Conservation (phyloP, 2,113 vertebrate genomes). For the Anser cygnoides region DNA sequence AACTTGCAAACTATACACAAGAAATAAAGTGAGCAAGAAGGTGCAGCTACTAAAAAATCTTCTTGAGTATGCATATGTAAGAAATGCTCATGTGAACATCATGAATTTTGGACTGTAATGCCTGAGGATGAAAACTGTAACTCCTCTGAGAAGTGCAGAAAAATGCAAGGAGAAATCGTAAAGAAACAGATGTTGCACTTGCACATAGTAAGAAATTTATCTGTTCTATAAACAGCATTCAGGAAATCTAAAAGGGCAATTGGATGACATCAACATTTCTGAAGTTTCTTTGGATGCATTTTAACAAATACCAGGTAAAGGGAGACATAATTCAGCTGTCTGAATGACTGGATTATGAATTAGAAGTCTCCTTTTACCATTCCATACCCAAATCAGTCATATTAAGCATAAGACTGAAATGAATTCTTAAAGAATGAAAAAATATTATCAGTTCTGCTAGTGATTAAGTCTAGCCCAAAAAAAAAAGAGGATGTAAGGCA, state of each 20-base stretch:
- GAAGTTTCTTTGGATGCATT: not conserved
- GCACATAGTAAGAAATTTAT: not conserved
- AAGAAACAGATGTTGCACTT: not conserved
- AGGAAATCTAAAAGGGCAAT: not conserved
- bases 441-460: slow-evolving; percentile 62
- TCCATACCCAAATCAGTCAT: slow-evolving; percentile 25
- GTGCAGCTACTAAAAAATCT: not conserved
- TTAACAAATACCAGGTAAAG: slow-evolving; percentile 64
- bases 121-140: not conserved
- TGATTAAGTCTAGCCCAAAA: slow-evolving; percentile 59
- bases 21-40: not conserved
- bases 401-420: slow-evolving; percentile 37
- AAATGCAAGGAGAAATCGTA: not conserved
- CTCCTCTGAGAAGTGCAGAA: not conserved
- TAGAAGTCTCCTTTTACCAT: slow-evolving; percentile 47
- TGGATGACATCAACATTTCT: not conserved
- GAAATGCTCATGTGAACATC: not conserved
- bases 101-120: not conserved
- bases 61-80: not conserved
- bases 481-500: slow-evolving; percentile 30
- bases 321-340: slow-evolving; percentile 53
- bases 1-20: not conserved
- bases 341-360: slow-evolving; percentile 63
- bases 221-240: not conserved
- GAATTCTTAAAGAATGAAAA: slow-evolving; percentile 65